Percentiles rank a stretch among this genome's conserved stretches.
Conservation (phyloP, 2,888 invertebrate species). For the Eucera pruinosa region DNA sequence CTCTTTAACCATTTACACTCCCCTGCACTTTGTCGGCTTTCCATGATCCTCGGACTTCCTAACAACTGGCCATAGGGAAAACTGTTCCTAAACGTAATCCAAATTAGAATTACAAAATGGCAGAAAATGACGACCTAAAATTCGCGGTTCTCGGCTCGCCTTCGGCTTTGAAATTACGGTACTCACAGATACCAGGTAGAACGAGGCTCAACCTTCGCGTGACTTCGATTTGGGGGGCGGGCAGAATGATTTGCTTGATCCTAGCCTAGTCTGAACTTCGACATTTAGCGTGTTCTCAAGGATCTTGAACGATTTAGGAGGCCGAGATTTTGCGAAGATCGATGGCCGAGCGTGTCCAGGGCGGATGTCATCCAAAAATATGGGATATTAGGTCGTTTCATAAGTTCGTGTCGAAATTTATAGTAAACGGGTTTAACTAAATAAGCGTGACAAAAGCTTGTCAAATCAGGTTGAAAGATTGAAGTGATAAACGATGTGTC, state of each 20-base stretch:
- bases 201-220: neutral
- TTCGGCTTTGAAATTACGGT: slow-evolving; percentile 10
- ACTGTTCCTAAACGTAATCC: too few species aligned
- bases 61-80: too few species aligned
- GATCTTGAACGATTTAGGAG: neutral
- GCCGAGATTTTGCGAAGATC: slow-evolving; percentile 8
- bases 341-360: neutral
- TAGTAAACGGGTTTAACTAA: too few species aligned
- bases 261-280: slow-evolving; percentile 16
- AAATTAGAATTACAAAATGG: slow-evolving; percentile 2
- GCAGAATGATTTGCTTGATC: neutral
- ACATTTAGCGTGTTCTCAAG: slow-evolving; percentile 30
- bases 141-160: neutral
- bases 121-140: neutral
- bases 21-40: too few species aligned
- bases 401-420: too few species aligned
- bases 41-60: too few species aligned
- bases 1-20: neutral
- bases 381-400: too few species aligned
- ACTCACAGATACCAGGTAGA: neutral
- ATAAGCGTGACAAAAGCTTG: too few species aligned
- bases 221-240: slow-evolving; percentile 4
- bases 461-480: too few species aligned
- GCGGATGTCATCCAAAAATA: too few species aligned
- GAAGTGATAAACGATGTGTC: too few species aligned